A percentile compares a stretch with the other conserved stretches of the same genome.
Evolutionary conservation across 2,797 vertebrate genomes (phyloP).

Genomic region (Sebastes dallii): DNA sequence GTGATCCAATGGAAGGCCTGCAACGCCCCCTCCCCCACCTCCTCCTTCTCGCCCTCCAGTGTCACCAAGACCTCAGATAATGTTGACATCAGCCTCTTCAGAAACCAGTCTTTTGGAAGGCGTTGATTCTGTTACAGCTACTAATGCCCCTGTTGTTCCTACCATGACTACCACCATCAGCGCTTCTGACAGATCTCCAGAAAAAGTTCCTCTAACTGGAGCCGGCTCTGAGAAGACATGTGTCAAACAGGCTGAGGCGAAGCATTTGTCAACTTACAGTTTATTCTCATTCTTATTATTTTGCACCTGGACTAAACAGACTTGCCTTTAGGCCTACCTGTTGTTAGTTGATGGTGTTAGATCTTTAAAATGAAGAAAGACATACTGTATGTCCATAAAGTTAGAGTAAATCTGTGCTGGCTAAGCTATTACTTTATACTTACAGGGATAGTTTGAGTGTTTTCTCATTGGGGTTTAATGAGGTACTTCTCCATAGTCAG

Average conservation of each 20-base stretch:
- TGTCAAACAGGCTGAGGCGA: no score
- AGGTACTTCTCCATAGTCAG: no score
- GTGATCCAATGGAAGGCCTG: constrained; percentile 80
- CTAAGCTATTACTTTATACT: not conserved
- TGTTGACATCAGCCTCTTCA: constrained; percentile 55
- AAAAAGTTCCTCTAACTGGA: constrained; percentile 70
- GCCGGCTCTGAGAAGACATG: no score
- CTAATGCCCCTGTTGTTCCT: constrained; percentile 8
- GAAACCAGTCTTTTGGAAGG: constrained; percentile 83
- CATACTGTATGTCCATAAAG: no score
- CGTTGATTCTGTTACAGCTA: constrained; percentile 43
- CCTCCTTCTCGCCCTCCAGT: constrained; percentile 61
- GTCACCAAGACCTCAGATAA: no score
- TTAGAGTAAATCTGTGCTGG: not conserved
- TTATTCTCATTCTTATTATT: not conserved
- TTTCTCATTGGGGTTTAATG: no score
- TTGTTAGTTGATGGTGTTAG: not conserved
- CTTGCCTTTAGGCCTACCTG: not conserved
- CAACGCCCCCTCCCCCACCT: constrained; percentile 85
- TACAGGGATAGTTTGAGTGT: no score
- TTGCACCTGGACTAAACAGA: no score
- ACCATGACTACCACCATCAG: not conserved
- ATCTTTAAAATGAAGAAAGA: not conserved
- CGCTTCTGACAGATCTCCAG: constrained; percentile 86
- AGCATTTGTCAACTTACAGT: not conserved